A percentile compares a stretch with the other conserved stretches of the same genome.
These are phyloP conservation scores for Vesta saturnalis DNA, from an alignment of 2,888 invertebrate species.

Conservation along the genomic window DNA sequence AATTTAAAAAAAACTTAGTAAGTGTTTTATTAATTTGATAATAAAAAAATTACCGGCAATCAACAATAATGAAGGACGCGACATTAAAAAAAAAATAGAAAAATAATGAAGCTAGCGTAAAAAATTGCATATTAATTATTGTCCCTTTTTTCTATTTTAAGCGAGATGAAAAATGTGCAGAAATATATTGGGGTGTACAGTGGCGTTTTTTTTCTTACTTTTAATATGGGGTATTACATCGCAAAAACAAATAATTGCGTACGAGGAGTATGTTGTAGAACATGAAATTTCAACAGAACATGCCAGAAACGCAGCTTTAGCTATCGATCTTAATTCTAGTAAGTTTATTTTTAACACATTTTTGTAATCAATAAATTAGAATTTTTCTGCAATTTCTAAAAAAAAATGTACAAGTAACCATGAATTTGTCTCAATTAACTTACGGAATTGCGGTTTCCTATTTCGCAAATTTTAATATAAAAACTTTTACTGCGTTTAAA, in stretches of 20 bases:
- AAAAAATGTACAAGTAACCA: background rate
- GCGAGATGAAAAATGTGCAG: slow-evolving; percentile 45
- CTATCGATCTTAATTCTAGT: slow-evolving; percentile 63
- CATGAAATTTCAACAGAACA: slow-evolving; percentile 70
- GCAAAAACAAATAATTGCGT: slow-evolving; percentile 48
- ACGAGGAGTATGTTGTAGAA: slow-evolving; percentile 72
- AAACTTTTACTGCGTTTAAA: background rate
- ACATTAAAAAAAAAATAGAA: slow-evolving; percentile 1
- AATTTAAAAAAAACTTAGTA: background rate
- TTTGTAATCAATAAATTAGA: slow-evolving; percentile 4
- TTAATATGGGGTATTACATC: slow-evolving; percentile 7
- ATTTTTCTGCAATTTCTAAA: background rate
- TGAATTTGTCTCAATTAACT: background rate
- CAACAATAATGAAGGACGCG: background rate
- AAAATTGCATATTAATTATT: slow-evolving; percentile 8
- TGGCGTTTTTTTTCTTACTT: slow-evolving; percentile 35
- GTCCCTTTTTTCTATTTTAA: slow-evolving; percentile 11
- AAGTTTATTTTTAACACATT: slow-evolving; percentile 44
- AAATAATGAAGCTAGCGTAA: slow-evolving; percentile 14
- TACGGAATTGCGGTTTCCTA: background rate
- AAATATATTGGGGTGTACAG: slow-evolving; percentile 41
- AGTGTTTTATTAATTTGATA: background rate
- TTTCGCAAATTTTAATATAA: background rate
- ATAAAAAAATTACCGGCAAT: background rate
- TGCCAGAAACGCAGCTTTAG: slow-evolving; percentile 66